Percentiles rank a stretch among this genome's conserved stretches.
phyloP scores from a whole-genome alignment of 2,113 vertebrate genomes.

The Columba janthina region DNA sequence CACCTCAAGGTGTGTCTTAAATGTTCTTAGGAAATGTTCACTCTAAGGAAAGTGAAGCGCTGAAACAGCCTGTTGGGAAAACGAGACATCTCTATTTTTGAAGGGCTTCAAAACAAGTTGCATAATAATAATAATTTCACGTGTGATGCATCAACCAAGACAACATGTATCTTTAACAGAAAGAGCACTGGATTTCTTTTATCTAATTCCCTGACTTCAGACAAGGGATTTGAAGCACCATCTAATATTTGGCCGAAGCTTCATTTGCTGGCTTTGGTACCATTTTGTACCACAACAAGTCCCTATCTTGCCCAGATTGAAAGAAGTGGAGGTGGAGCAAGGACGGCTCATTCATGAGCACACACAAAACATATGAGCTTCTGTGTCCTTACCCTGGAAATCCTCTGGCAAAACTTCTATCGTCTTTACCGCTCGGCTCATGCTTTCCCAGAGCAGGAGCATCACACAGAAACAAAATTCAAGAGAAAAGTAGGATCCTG shows the following conservation, averaged over 20 bases:
- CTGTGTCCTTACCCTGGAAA: background rate
- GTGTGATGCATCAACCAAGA: background rate
- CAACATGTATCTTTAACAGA: background rate
- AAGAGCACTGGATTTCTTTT: background rate
- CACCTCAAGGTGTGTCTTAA: too few species aligned
- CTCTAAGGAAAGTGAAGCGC: background rate
- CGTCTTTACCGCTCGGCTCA: background rate
- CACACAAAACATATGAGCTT: background rate
- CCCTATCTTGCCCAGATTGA: fast-evolving
- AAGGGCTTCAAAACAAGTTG: background rate
- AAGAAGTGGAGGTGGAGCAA: background rate
- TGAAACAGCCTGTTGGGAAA: background rate
- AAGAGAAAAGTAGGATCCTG: background rate
- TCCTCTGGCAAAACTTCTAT: background rate
- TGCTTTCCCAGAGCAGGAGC: background rate
- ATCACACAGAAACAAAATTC: background rate
- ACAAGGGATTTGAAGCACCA: background rate
- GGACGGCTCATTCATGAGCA: fast-evolving
- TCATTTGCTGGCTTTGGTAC: background rate
- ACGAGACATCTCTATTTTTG: background rate
- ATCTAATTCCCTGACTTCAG: background rate
- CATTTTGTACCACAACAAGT: background rate
- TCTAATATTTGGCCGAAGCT: background rate
- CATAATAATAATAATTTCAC: background rate
- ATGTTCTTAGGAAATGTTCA: background rate